Evolutionary conservation across 2,797 vertebrate genomes (phyloP).

Genomic region (Cottoperca gobio): DNA sequence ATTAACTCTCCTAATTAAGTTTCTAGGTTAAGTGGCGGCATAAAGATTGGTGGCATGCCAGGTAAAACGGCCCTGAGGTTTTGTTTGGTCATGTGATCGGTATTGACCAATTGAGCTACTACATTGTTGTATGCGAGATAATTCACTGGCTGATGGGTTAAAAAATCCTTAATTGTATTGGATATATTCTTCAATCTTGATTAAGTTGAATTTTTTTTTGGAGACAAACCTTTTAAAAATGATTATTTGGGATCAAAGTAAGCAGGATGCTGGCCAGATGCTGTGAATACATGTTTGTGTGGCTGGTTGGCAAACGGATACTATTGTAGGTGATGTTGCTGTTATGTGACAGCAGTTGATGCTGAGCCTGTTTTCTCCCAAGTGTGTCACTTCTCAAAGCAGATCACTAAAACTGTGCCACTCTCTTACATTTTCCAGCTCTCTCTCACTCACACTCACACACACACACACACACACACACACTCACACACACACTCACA

Average conservation of each 20-base stretch:
- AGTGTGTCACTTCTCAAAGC: constrained; percentile 19
- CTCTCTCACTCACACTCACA: constrained; percentile 11
- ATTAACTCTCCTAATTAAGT: constrained; percentile 71
- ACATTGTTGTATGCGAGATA: constrained; percentile 9
- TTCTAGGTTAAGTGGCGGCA: constrained; percentile 57
- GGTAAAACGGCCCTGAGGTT: constrained; percentile 51
- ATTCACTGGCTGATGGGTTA: constrained; percentile 32
- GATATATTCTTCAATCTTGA: constrained; percentile 42
- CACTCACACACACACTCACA: background rate
- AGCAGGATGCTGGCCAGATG: background rate
- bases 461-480: constrained; percentile 3
- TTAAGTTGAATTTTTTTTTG: constrained; percentile 39
- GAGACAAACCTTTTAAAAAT: constrained; percentile 36
- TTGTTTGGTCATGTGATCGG: constrained; percentile 23
- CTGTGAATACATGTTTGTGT: background rate
- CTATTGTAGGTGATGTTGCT: background rate
- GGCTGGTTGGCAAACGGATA: background rate
- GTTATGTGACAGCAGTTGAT: constrained; percentile 43
- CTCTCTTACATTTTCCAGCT: constrained; percentile 32
- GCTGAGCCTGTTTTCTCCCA: constrained; percentile 28
- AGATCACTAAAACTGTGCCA: constrained; percentile 34
- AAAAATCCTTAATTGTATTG: constrained; percentile 30
- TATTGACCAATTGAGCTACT: constrained; percentile 2
- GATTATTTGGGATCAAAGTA: constrained; percentile 4
- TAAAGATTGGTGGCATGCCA: constrained; percentile 47